A percentile compares a stretch with the other conserved stretches of the same genome.
These are phyloP conservation scores for Cyaniris semiargus DNA, from an alignment of 2,888 invertebrate species.

Conservation along the genomic window DNA sequence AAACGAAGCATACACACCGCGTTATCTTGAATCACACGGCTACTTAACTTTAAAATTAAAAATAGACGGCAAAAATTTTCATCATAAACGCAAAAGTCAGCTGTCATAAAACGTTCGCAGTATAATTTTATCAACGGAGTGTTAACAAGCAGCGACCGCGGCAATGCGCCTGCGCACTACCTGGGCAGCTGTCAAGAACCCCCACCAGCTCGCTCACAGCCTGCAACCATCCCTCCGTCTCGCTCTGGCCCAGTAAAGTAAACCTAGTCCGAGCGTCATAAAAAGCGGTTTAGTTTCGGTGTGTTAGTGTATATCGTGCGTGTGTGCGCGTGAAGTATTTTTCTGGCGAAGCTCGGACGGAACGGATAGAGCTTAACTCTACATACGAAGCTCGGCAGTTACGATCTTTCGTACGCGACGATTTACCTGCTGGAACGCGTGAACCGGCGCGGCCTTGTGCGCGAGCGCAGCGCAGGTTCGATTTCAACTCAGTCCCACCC, in stretches of 20 bases:
- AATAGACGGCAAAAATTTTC: slow-evolving; percentile 6
- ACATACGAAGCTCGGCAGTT: slow-evolving; percentile 60
- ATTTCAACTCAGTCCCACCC: slow-evolving; percentile 75
- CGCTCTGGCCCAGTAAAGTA: slow-evolving; percentile 60
- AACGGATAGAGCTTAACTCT: slow-evolving; percentile 59
- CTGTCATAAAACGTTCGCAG: slow-evolving; percentile 62
- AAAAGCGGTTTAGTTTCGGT: slow-evolving; percentile 73
- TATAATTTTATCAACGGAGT: slow-evolving; percentile 68
- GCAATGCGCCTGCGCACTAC: slow-evolving; percentile 72
- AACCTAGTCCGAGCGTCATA: slow-evolving; percentile 69
- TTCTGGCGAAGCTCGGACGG: slow-evolving; percentile 70
- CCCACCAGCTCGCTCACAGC: slow-evolving; percentile 66
- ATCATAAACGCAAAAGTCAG: slow-evolving; percentile 44
- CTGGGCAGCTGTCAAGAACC: slow-evolving; percentile 74
- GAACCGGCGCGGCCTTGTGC: slow-evolving; percentile 82
- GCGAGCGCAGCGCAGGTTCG: slow-evolving; percentile 79
- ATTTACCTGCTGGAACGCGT: slow-evolving; percentile 82
- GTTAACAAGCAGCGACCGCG: slow-evolving; percentile 75
- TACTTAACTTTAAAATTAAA: slow-evolving; percentile 21
- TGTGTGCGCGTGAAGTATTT: slow-evolving; percentile 72
- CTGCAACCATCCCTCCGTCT: slow-evolving; percentile 67
- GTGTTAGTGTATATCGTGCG: slow-evolving; percentile 54
- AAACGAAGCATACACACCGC: background rate
- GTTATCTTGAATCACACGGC: background rate
- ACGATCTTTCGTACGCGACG: slow-evolving; percentile 61